A percentile compares a stretch with the other conserved stretches of the same genome.
Conservation (phyloP, 1,140 invertebrate species). For the Aphis craccivora region DNA sequence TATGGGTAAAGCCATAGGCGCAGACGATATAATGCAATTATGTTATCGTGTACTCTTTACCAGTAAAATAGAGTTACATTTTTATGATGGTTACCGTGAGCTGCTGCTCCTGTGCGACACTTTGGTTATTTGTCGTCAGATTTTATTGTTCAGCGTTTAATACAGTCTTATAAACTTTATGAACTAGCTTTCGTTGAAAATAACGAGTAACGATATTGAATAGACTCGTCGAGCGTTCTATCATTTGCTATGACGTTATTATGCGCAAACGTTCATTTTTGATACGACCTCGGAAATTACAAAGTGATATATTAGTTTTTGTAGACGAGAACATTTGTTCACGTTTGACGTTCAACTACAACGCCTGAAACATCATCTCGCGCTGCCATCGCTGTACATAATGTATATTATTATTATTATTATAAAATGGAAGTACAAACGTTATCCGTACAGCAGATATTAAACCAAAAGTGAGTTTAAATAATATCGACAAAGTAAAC, state of each 20-base stretch:
- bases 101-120: neutral
- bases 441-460: neutral
- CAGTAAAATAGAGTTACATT: neutral
- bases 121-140: neutral
- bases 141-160: neutral
- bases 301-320: slow-evolving; percentile 19
- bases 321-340: neutral
- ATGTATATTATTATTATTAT: neutral
- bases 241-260: neutral
- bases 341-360: neutral
- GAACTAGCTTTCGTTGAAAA: neutral
- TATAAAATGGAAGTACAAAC: neutral
- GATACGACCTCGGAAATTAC: neutral
- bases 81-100: neutral
- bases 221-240: neutral
- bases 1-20: neutral
- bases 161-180: too few relatives aligned
- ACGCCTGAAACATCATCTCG: neutral
- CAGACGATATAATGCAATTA: neutral
- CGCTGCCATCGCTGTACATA: neutral
- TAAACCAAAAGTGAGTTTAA: neutral
- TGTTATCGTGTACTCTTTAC: neutral
- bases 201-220: neutral
- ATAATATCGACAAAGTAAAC: neutral
- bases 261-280: neutral